These are phyloP conservation scores for Actias luna DNA, from an alignment of 2,888 invertebrate species.

Conservation along the genomic window DNA sequence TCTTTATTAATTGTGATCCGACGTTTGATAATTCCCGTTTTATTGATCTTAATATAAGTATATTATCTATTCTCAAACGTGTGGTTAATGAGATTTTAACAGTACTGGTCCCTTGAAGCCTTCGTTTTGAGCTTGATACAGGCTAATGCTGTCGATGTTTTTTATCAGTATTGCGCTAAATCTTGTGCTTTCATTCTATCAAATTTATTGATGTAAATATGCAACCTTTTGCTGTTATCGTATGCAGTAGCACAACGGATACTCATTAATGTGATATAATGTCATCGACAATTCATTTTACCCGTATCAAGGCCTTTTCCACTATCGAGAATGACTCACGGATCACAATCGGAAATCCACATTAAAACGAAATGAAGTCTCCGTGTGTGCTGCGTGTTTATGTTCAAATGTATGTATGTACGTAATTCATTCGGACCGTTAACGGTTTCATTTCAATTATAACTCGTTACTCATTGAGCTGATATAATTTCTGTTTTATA, in stretches of 20 bases:
- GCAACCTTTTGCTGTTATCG: not conserved
- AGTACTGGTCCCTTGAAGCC: too few relatives aligned
- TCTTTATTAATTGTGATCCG: too few relatives aligned
- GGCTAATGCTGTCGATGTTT: too few relatives aligned
- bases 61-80: too few relatives aligned
- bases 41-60: too few relatives aligned
- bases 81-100: too few relatives aligned
- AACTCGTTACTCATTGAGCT: conserved; percentile 4
- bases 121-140: too few relatives aligned
- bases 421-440: conserved; percentile 29
- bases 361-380: not conserved
- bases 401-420: too few relatives aligned
- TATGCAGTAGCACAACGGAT: not conserved
- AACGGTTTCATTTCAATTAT: conserved; percentile 42
- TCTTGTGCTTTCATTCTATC: not conserved
- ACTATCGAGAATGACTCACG: conserved; percentile 2
- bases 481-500: conserved; percentile 5
- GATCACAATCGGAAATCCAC: conserved; percentile 3
- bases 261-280: not conserved
- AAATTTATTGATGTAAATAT: not conserved
- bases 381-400: not conserved
- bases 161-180: too few relatives aligned
- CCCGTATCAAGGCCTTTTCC: conserved; percentile 4
- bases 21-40: too few relatives aligned
- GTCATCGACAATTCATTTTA: not conserved